These are phyloP conservation scores for Ceratosolen fusciceps DNA, from an alignment of 1,140 invertebrate species.

Conservation along the genomic window DNA sequence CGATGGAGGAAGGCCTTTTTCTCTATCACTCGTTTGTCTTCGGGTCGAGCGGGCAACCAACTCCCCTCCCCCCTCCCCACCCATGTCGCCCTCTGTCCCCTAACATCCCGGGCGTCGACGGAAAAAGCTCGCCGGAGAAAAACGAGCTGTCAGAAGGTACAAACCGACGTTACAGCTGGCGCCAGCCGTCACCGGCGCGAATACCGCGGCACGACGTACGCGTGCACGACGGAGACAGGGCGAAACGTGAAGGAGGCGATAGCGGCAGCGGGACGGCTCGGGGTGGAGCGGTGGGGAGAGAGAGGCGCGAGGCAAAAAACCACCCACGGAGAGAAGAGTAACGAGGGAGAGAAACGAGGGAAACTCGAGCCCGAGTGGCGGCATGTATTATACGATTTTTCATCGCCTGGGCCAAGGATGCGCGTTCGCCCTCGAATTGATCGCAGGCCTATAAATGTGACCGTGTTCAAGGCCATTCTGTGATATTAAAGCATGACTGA, in stretches of 20 bases:
- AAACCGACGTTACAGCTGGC: conserved; percentile 22
- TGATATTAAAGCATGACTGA: conserved; percentile 4
- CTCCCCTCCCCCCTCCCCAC: neutral
- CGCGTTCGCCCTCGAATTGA: neutral
- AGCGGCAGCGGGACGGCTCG: too few species aligned
- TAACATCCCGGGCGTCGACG: neutral
- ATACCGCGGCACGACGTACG: neutral
- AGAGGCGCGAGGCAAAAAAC: neutral
- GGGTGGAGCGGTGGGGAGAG: too few species aligned
- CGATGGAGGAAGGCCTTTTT: too few species aligned
- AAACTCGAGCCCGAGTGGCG: neutral
- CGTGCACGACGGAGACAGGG: neutral
- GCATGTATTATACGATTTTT: conserved; percentile 10
- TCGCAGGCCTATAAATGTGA: neutral
- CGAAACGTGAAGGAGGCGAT: too few species aligned
- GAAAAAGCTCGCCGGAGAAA: conserved; percentile 3
- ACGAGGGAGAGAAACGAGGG: neutral
- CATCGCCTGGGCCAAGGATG: conserved; percentile 1
- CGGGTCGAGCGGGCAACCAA: too few species aligned
- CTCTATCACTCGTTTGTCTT: too few species aligned
- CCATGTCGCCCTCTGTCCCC: neutral
- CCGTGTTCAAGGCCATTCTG: too few species aligned
- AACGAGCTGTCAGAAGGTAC: conserved; percentile 20
- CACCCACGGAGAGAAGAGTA: too few species aligned
- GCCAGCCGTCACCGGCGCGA: neutral